Percentiles rank a stretch among this genome's conserved stretches.
Conservation (phyloP, 2,797 vertebrate genomes). For the Gallirallus australis region DNA sequence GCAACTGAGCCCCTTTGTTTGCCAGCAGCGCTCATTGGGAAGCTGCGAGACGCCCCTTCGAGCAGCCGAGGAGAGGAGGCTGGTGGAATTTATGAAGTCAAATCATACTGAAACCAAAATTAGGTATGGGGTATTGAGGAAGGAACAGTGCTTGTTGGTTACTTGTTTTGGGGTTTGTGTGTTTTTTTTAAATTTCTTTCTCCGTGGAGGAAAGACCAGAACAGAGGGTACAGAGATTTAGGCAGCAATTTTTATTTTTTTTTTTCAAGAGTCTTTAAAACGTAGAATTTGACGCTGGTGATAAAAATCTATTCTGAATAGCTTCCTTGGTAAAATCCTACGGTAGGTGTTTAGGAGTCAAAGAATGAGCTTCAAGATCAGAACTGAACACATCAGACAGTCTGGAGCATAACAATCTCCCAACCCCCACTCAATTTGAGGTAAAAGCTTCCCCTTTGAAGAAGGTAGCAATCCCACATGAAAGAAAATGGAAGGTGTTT, state of each 20-base stretch:
- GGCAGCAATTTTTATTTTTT: neutral
- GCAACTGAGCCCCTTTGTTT: slow-evolving; percentile 71
- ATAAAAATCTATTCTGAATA: neutral
- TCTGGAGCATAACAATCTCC: slow-evolving; percentile 31
- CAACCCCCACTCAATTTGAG: slow-evolving; percentile 51
- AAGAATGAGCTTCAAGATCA: slow-evolving; percentile 10
- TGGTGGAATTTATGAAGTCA: slow-evolving; percentile 12
- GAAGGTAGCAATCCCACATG: slow-evolving; percentile 59
- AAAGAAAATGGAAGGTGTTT: slow-evolving; percentile 73
- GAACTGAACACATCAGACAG: slow-evolving; percentile 16
- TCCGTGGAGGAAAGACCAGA: rapidly evolving
- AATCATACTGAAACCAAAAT: slow-evolving; percentile 4
- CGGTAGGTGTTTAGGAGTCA: neutral
- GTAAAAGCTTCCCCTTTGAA: slow-evolving; percentile 64
- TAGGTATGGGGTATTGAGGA: neutral
- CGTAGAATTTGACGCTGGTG: neutral
- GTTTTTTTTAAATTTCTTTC: neutral
- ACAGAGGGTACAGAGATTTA: neutral
- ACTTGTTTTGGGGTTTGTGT: neutral
- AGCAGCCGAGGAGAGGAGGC: neutral
- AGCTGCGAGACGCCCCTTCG: neutral
- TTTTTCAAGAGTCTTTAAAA: neutral
- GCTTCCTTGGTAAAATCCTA: neutral
- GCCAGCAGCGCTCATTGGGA: slow-evolving; percentile 33
- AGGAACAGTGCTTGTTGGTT: neutral